Evolutionary conservation across 2,113 vertebrate genomes (phyloP).

Genomic region (Gavialis gangeticus): DNA sequence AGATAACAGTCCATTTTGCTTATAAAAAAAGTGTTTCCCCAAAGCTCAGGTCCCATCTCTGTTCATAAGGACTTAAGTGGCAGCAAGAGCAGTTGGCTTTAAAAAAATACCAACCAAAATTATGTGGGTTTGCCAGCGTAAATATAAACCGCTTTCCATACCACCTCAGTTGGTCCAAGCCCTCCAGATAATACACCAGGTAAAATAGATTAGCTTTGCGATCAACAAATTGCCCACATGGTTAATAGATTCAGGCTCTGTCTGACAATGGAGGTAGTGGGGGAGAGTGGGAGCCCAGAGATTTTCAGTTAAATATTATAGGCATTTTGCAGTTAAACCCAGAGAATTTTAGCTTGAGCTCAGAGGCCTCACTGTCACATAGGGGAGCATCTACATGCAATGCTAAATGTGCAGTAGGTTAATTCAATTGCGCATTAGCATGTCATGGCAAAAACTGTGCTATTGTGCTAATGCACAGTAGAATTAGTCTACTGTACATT

Average conservation of each 20-base stretch:
- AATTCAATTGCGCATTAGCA: too few species aligned
- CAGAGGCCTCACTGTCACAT: background rate
- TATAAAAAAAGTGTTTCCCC: background rate
- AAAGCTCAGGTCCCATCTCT: background rate
- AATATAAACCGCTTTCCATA: background rate
- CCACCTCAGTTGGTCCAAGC: background rate
- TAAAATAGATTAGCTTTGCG: background rate
- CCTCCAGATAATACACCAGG: background rate
- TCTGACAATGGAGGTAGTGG: background rate
- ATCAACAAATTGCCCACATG: accelerated
- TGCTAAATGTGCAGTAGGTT: too few species aligned
- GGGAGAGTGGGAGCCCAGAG: background rate
- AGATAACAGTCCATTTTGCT: background rate
- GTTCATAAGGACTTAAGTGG: background rate
- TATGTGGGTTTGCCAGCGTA: accelerated
- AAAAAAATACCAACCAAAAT: background rate
- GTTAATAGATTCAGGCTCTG: background rate
- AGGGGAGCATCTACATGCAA: too few species aligned
- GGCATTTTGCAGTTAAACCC: accelerated
- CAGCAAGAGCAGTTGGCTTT: background rate
- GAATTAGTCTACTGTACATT: too few species aligned
- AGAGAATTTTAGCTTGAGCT: background rate
- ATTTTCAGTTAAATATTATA: background rate
- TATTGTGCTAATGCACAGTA: too few species aligned
- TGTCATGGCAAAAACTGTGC: too few species aligned